phyloP scores from a whole-genome alignment of 2,113 vertebrate genomes.

The Anguilla japonica region DNA sequence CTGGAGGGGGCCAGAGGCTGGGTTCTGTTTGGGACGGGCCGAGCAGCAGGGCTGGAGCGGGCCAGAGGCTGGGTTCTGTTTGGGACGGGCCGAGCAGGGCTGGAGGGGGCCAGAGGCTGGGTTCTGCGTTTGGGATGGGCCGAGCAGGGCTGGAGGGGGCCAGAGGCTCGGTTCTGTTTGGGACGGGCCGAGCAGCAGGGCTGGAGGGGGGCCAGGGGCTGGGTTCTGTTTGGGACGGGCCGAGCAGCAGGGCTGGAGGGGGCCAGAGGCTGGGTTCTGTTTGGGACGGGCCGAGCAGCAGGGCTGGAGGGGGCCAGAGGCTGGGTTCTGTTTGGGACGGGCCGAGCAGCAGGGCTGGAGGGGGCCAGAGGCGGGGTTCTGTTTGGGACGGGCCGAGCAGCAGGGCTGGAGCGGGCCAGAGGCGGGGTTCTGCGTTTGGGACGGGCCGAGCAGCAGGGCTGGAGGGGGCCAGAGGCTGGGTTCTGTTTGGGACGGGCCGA shows the following conservation, averaged over 20 bases:
- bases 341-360: slow-evolving; percentile 16
- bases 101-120: slow-evolving; percentile 8
- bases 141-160: slow-evolving; percentile 14
- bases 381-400: slow-evolving; percentile 23
- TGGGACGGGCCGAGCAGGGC: slow-evolving; percentile 22
- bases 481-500: slow-evolving; percentile 24
- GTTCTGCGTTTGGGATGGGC: too few relatives aligned
- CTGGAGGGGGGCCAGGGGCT: slow-evolving; percentile 10
- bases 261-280: too few relatives aligned
- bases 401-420: slow-evolving; percentile 9
- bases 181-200: slow-evolving; percentile 22
- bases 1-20: slow-evolving; percentile 11
- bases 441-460: slow-evolving; percentile 20
- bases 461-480: slow-evolving; percentile 9
- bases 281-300: slow-evolving; percentile 23
- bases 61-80: too few relatives aligned
- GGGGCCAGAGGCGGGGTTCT: slow-evolving; percentile 1
- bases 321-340: too few relatives aligned
- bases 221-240: too few relatives aligned
- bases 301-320: slow-evolving; percentile 11
- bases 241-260: slow-evolving; percentile 20
- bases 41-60: slow-evolving; percentile 17
- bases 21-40: too few relatives aligned
- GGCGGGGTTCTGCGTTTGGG: too few relatives aligned
- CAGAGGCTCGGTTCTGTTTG: too few relatives aligned